Evolutionary conservation across 2,797 vertebrate genomes (phyloP), one percentile per base, ranked within the genome.

Genomic region (Alcedo atthis): DNA sequence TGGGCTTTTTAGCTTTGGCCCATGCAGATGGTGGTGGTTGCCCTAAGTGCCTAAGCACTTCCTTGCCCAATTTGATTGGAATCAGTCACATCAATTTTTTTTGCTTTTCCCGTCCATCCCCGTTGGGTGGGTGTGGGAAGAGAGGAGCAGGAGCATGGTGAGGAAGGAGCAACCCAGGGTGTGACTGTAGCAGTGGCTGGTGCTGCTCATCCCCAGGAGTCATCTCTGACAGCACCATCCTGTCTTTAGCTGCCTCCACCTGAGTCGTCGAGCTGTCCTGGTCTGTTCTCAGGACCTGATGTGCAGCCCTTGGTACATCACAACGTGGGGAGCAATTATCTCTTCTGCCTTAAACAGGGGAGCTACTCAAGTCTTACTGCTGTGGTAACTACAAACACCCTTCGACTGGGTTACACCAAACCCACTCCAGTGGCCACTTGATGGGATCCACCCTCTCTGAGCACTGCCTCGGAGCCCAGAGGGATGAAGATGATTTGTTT

Each of bases 201-300:
- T 19, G 43, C 76, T 64, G 6, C 73, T 82, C 8, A 0, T 43
- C 61, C 55, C 13, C 19, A 5, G 73, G 22, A 81, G 33, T 16
- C 10, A 32, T 42, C 62, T 8, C 53, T 57, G 69, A 49, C 78
- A 58, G 24, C 48, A 61, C 22, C 1, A 0, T 5, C 0, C 10
- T 75, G 42, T 85, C 89, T 94, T 91, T 70, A 88, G 92, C 73
- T 88, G 78, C 82, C 35, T 88, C 42, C 68, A 63, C 85, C 88
- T 74, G 80, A 19, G 2, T 42, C 20, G 32, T 12, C 24, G 68
- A 2, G 3, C 66, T 79, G 76, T 66, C 73, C 74, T 43, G 15
- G 51, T 12, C 32, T 63, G 67, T 59, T 76, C 64, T 20, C 33
- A 40, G 64, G 61, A 33, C 35, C 74, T 82, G 85, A 74, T 78